phyloP scores from a whole-genome alignment of 2,797 vertebrate species.

The Tinamus major region DNA sequence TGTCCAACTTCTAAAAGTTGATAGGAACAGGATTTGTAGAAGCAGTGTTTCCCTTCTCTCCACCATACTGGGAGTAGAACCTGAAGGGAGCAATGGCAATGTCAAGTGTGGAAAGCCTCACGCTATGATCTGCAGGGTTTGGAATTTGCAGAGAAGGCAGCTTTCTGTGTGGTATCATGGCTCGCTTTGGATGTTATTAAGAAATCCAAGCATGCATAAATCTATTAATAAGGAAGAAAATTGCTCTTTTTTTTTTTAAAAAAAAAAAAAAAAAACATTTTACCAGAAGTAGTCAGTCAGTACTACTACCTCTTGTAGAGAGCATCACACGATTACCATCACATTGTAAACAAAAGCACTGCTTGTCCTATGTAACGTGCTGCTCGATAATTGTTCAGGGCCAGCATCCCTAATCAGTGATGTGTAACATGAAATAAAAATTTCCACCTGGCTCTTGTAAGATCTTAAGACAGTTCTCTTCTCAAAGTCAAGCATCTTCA shows the following conservation, averaged over 20 bases:
- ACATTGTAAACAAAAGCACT: neutral
- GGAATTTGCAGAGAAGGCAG: neutral
- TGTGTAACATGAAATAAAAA: neutral
- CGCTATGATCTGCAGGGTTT: neutral
- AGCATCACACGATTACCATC: neutral
- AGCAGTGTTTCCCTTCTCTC: fast-evolving
- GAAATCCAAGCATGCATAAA: fast-evolving
- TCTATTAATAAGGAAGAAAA: neutral
- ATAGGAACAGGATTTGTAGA: neutral
- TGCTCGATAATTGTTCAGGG: neutral
- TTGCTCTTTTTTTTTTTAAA: neutral
- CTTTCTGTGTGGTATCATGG: neutral
- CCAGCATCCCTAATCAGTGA: neutral
- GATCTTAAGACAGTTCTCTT: neutral
- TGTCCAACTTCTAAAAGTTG: neutral
- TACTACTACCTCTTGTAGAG: neutral
- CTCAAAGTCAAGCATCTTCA: neutral
- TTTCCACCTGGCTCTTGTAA: neutral
- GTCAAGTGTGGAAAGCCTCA: neutral
- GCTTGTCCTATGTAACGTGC: neutral
- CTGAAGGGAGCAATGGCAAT: neutral
- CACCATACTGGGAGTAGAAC: neutral
- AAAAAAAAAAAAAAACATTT: neutral
- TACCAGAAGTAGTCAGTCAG: neutral
- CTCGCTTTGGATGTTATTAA: neutral